A percentile compares a stretch with the other conserved stretches of the same genome.
Conservation (phyloP, 2,888 invertebrate species). For the Rotaria socialis region DNA sequence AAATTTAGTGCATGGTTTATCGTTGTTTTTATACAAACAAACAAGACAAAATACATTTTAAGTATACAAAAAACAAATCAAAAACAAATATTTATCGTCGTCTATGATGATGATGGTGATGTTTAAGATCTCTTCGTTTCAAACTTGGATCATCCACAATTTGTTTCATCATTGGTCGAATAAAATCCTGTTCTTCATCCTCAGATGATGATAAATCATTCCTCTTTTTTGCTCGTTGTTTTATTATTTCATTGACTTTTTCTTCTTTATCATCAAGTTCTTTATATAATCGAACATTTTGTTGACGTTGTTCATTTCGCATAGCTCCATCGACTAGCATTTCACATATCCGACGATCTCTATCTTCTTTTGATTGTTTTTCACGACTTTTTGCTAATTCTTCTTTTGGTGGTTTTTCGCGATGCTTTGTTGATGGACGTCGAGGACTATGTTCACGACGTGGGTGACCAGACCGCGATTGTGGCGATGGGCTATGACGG, state of each 20-base stretch:
- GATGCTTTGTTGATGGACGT: not conserved
- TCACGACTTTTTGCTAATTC: not conserved
- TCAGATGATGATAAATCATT: slow-evolving; percentile 8
- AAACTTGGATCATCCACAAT: not conserved
- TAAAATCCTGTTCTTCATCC: not conserved
- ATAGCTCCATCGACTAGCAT: not conserved
- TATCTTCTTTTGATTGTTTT: not conserved
- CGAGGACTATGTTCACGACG: not conserved
- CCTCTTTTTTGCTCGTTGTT: not conserved
- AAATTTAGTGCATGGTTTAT: not conserved
- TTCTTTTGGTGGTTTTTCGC: not conserved
- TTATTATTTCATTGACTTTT: not conserved
- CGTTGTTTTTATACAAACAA: not conserved
- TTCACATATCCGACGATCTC: slow-evolving; percentile 12
- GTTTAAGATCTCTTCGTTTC: slow-evolving; percentile 14
- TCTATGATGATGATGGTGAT: slow-evolving; percentile 15
- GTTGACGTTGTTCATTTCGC: not conserved
- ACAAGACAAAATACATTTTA: not conserved
- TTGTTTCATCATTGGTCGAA: slow-evolving; percentile 26
- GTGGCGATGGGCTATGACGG: not conserved
- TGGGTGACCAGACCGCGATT: not conserved
- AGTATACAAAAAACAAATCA: not conserved
- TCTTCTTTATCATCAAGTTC: slow-evolving; percentile 16
- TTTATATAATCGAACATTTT: not conserved
- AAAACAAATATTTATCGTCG: not conserved